A percentile compares a stretch with the other conserved stretches of the same genome.
These are phyloP conservation scores for Muricea muricata DNA, from an alignment of 92 coral and sea anemone species.

Conservation along the genomic window DNA sequence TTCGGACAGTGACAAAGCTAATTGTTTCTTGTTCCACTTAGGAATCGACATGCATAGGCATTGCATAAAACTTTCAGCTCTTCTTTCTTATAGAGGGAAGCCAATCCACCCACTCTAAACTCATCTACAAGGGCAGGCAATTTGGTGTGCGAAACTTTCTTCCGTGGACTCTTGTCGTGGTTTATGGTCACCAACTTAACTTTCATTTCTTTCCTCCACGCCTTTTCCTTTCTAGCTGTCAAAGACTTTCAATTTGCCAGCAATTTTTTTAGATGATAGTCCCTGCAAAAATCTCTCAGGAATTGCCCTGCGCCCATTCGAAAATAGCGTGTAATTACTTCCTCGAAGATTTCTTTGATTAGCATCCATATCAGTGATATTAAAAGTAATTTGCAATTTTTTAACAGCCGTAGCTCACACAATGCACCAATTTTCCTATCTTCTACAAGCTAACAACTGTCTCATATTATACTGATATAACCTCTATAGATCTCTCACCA, in stretches of 20 bases:
- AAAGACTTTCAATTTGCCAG: background rate
- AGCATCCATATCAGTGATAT: background rate
- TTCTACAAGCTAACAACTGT: too few species aligned
- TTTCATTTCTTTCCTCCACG: background rate
- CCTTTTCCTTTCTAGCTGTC: background rate
- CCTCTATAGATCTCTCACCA: background rate
- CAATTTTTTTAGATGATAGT: too few species aligned
- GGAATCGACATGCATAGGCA: background rate
- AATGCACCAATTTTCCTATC: too few species aligned
- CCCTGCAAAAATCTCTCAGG: too few species aligned
- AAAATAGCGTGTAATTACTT: too few species aligned
- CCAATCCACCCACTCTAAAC: background rate
- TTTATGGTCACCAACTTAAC: background rate
- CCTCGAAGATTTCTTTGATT: too few species aligned
- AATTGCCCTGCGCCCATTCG: background rate
- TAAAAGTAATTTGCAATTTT: background rate
- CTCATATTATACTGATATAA: too few species aligned
- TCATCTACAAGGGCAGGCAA: background rate
- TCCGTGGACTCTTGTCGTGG: background rate
- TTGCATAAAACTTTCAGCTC: background rate
- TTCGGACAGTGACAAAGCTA: background rate
- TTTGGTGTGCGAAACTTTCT: too few species aligned
- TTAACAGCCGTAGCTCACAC: too few species aligned
- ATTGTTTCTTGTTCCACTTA: too few species aligned
- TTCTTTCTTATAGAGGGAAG: background rate